These are phyloP conservation scores for Apamea monoglypha DNA, from an alignment of 2,888 invertebrate genomes.

Conservation along the genomic window DNA sequence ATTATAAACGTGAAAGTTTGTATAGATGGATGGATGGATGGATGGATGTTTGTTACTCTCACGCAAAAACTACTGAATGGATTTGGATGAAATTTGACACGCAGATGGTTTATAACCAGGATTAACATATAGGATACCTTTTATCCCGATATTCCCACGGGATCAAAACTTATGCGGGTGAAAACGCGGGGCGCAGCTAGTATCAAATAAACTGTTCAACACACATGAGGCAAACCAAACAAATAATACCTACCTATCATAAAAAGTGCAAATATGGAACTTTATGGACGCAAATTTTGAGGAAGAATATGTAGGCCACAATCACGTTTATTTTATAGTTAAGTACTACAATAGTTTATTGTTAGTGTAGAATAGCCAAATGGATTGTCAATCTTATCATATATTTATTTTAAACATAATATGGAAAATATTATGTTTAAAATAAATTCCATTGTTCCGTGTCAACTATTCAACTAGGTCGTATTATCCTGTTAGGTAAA, in stretches of 20 bases:
- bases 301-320: background rate
- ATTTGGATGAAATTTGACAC: too few relatives aligned
- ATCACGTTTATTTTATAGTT: background rate
- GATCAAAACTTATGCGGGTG: too few relatives aligned
- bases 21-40: too few relatives aligned
- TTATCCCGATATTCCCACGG: too few relatives aligned
- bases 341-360: background rate
- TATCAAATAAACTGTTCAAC: background rate
- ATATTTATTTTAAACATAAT: background rate
- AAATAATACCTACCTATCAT: background rate
- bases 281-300: background rate
- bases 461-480: background rate
- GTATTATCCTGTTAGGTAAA: background rate
- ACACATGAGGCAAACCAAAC: slow-evolving; percentile 1
- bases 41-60: too few relatives aligned
- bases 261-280: background rate
- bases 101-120: too few relatives aligned
- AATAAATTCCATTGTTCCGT: background rate
- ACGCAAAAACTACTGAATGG: too few relatives aligned
- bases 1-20: too few relatives aligned
- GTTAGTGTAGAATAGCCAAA: background rate
- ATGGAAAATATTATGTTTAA: too few relatives aligned
- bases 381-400: background rate
- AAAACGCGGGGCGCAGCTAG: too few relatives aligned
- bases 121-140: too few relatives aligned